phyloP scores from a whole-genome alignment of 1,140 invertebrate species.

The Drosophila lacertosa region DNA sequence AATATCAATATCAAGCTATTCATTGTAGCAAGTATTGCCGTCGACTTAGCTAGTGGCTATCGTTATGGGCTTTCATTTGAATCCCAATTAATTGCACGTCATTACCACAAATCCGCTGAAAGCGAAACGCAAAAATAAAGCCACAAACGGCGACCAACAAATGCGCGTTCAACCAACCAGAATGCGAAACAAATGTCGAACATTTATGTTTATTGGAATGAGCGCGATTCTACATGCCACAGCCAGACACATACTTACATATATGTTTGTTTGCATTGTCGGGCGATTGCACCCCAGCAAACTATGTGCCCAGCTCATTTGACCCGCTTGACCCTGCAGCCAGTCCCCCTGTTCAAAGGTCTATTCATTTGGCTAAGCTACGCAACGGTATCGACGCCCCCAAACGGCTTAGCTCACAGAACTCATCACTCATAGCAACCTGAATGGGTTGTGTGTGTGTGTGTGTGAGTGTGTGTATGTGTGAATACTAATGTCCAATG shows the following conservation, averaged over 20 bases:
- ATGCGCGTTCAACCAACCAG: constrained; percentile 24
- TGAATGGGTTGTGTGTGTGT: constrained; percentile 19
- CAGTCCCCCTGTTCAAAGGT: too few species aligned
- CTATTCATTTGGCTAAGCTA: constrained; percentile 39
- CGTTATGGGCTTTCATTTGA: constrained; percentile 1
- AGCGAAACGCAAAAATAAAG: constrained; percentile 28
- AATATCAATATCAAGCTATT: too few species aligned
- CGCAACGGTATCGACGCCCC: constrained; percentile 28
- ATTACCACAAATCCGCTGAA: constrained; percentile 71
- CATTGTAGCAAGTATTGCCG: neutral
- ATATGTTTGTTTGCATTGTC: constrained; percentile 19
- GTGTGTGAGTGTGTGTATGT: constrained; percentile 23
- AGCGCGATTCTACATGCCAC: constrained; percentile 45
- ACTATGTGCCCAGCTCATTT: constrained; percentile 26
- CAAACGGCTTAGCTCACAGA: constrained; percentile 4
- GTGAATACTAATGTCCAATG: constrained; percentile 77
- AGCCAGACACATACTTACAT: constrained; percentile 8
- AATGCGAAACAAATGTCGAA: constrained; percentile 54
- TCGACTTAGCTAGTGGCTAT: neutral
- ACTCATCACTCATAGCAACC: constrained; percentile 41
- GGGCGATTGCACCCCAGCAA: neutral
- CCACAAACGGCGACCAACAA: constrained; percentile 20
- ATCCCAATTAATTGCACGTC: constrained; percentile 70
- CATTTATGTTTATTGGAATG: constrained; percentile 52
- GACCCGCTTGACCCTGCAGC: neutral